Evolutionary conservation across 2,797 vertebrate genomes (phyloP), one percentile per base, ranked within the genome.

Genomic region (Cyclura pinguis): DNA sequence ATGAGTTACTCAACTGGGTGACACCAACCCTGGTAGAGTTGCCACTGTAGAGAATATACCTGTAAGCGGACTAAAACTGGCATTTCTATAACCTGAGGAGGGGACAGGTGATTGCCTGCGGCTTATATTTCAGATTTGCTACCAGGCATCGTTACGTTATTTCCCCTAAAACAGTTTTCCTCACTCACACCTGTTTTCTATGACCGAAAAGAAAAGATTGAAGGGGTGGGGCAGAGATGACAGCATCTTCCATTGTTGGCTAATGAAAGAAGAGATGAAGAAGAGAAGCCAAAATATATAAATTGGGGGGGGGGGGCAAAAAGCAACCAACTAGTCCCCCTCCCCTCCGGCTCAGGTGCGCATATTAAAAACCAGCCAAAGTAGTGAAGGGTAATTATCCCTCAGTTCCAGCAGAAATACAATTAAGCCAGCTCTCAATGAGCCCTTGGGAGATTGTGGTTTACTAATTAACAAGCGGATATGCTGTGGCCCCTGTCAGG

Each of bases 381-480:
- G 94, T 95, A 93, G 94, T 87, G 88, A 94, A 96, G 94, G 96
- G 95, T 97, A 97, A 98, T 97, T 97, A 97, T 96, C 96, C 95
- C 94, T 97, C 96, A 95, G 96, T 96, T 97, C 96, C 96, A 94
- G 94, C 96, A 96, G 97, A 97, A 97, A 97, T 97, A 97, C 96
- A 97, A 98, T 97, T 97, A 97, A 96, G 96, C 94, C 95, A 76
- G 62, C 86, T 96, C 96, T 97, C 96, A 96, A 95, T 69, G 86
- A 96, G 96, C 95, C 95, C 88, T 96, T 94, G 94, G 97, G 97
- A 97, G 96, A 97, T 95, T 97, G 97, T 96, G 97, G 96, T 97
- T 97, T 95, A 96, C 97, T 98, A 97, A 98, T 98, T 97, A 98
- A 97, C 96, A 96, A 97, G 96, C 96, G 96, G 97, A 97, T 97